Base-by-base conservation (phyloP, 1,140 invertebrate species). In the Micrasema minimum region DNA sequence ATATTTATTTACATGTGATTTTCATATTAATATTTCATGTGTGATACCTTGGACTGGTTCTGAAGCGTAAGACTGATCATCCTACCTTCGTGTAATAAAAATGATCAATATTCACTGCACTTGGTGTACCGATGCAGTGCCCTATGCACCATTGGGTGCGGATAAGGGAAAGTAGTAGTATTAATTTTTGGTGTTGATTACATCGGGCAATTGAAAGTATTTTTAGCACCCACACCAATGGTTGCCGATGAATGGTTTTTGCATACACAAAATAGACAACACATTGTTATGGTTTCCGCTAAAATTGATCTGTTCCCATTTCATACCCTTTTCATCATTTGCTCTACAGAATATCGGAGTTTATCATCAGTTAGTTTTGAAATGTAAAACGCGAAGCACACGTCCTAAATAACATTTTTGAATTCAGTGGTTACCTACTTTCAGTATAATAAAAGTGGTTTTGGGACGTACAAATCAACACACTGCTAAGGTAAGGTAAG, bases 221-320 rank as follows among this genome's bases (percentile, higher is more conserved):
- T n/a, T 31, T 31, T 31, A 2, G 26, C 7, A 31, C 26, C 26
- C 2, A 31, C 2, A 7, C 26, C 26, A 31, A 31, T 31, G 2
- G 45, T 46, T 48, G 61, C 14, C 41, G 1, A 46, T 22, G 5
- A 18, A 41, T 45, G 61, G 9, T 26, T 48, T 46, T 14, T 16
- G 61, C 61, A 64, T 64, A 41, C 20, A 66, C 35, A 67, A 67
- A 67, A 51, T 67, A 67, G 65, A 67, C 65, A 66, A 66, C 48
- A 41, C 65, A 67, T 67, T 67, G 64, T 51, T 66, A 67, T 43
- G 23, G 65, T 74, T 74, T 71, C 72, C 72, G 72, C 72, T 74
- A 71, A 74, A 74, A 71, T 74, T 74, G 72, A 71, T 74, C 59
- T 68, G 72, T 71, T 68, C 69, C 57, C 72, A 71, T 71, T 66